These are phyloP conservation scores for Anisognathus igniventris DNA, from an alignment of 2,797 vertebrate species.

Conservation along the genomic window DNA sequence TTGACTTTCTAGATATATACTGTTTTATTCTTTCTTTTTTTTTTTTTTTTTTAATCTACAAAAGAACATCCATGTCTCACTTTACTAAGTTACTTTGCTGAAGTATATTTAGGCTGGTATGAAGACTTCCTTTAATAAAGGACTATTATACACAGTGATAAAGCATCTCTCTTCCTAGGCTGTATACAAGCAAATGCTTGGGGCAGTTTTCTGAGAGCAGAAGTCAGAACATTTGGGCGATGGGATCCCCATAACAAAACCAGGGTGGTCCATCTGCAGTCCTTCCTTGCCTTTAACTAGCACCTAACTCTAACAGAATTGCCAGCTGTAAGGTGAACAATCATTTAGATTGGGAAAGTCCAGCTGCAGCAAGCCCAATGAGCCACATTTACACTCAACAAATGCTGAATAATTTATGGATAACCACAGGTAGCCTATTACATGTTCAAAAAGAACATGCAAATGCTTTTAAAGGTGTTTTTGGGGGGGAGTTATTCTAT, in stretches of 20 bases:
- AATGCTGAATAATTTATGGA: background rate
- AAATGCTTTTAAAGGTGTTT: background rate
- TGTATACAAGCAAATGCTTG: background rate
- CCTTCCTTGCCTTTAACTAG: background rate
- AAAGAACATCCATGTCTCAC: background rate
- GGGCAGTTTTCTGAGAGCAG: background rate
- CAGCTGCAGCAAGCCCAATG: background rate
- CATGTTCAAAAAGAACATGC: background rate
- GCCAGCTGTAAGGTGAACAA: background rate
- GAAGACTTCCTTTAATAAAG: background rate
- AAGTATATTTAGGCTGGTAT: background rate
- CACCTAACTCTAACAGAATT: background rate
- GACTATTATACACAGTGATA: background rate
- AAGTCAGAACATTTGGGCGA: background rate
- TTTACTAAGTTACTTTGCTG: background rate
- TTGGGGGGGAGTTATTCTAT: accelerated
- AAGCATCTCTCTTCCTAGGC: background rate
- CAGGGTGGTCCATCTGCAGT: background rate
- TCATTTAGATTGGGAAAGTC: background rate
- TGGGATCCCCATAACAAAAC: background rate
- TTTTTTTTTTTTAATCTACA: too few species aligned
- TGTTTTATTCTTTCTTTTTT: too few species aligned
- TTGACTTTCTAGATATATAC: background rate
- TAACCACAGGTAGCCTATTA: background rate
- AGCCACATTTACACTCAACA: background rate